Evolutionary conservation across 2,113 vertebrate species (phyloP).

Genomic region (Calyptomena viridis): DNA sequence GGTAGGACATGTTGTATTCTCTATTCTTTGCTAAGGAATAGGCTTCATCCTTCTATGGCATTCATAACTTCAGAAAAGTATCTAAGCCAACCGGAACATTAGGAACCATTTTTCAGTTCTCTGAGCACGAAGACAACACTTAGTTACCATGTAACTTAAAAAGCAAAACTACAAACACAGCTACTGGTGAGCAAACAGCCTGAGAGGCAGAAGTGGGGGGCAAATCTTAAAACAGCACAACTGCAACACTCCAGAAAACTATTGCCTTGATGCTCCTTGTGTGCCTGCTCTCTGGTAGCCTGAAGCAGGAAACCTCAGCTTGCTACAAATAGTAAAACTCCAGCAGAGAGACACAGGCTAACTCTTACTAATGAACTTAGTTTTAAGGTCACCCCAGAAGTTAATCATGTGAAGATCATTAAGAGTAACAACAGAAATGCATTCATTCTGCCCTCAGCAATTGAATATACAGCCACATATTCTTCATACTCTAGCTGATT

Average conservation of each 20-base stretch:
- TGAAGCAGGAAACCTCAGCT: background rate
- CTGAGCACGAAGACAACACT: background rate
- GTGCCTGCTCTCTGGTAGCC: background rate
- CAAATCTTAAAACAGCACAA: background rate
- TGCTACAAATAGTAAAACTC: background rate
- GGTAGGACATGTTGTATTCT: background rate
- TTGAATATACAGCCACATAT: background rate
- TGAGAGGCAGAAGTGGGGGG: background rate
- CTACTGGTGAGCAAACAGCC: background rate
- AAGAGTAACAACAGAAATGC: background rate
- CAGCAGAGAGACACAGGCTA: background rate
- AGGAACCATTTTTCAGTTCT: background rate
- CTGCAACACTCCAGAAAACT: background rate
- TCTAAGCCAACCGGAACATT: background rate
- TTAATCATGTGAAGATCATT: conserved; percentile 28
- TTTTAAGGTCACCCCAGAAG: conserved; percentile 36
- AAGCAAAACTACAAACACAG: background rate
- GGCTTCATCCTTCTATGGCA: background rate
- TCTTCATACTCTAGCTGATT: background rate
- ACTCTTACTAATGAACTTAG: conserved; percentile 45
- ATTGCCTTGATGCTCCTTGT: background rate
- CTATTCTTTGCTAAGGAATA: background rate
- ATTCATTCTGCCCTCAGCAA: background rate
- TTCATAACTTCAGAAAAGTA: background rate
- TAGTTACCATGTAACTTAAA: background rate